Conservation (phyloP, 2,113 vertebrate species). For the Oreochromis niloticus region DNA sequence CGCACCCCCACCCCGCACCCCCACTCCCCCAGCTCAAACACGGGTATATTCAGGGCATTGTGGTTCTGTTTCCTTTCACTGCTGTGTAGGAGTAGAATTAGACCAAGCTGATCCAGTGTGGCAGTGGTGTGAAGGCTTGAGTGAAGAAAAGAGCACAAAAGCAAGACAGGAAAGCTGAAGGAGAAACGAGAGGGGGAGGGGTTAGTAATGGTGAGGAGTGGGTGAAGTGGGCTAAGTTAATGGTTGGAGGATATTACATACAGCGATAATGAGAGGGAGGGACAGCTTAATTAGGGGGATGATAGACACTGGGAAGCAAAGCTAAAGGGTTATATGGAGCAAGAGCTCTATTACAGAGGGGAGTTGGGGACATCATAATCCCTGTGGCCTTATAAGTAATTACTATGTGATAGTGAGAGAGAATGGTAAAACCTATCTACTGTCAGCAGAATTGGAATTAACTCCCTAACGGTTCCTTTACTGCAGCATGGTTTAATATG, state of each 20-base stretch:
- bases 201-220: background rate
- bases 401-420: constrained; percentile 59
- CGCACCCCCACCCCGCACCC: rapidly evolving
- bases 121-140: constrained; percentile 32
- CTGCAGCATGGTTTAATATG: background rate
- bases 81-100: constrained; percentile 49
- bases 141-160: constrained; percentile 3
- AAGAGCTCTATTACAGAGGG: constrained; percentile 51
- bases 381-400: constrained; percentile 64
- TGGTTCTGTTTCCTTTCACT: constrained; percentile 23
- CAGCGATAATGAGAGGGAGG: constrained; percentile 45
- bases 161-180: constrained; percentile 2
- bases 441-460: constrained; percentile 64
- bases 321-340: constrained; percentile 50
- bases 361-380: constrained; percentile 60
- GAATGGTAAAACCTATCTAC: constrained; percentile 47
- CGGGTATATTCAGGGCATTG: background rate
- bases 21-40: background rate
- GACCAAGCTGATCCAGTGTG: constrained; percentile 33
- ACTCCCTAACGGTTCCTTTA: constrained; percentile 39
- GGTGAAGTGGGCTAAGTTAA: constrained; percentile 26
- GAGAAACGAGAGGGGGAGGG: background rate
- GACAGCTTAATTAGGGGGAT: constrained; percentile 36
- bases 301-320: constrained; percentile 27
- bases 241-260: constrained; percentile 54